Conservation (phyloP, 2,888 invertebrate species). For the Diloba caeruleocephala region DNA sequence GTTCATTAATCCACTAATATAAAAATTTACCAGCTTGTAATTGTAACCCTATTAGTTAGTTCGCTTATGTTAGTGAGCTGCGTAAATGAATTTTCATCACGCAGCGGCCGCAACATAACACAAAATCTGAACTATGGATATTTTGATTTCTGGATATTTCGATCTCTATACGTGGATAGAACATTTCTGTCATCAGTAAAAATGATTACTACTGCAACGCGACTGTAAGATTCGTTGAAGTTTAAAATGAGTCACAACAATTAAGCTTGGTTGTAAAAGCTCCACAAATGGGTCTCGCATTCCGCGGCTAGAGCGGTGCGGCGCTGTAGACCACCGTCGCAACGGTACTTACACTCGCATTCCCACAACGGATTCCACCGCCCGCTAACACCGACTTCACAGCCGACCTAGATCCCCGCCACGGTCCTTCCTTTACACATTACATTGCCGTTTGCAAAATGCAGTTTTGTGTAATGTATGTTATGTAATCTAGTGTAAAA, state of each 20-base stretch:
- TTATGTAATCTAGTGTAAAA: too few species aligned
- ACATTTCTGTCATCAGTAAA: neutral
- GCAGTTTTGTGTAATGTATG: constrained; percentile 36
- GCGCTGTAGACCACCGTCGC: constrained; percentile 69
- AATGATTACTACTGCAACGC: constrained; percentile 7
- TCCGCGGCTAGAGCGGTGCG: constrained; percentile 71
- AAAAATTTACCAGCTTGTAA: too few species aligned
- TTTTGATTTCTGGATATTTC: too few species aligned
- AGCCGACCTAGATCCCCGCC: constrained; percentile 78
- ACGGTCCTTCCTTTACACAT: constrained; percentile 45
- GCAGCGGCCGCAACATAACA: too few species aligned
- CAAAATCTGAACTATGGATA: too few species aligned
- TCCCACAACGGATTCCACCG: constrained; percentile 85
- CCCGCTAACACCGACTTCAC: constrained; percentile 60
- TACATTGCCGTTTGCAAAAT: constrained; percentile 36
- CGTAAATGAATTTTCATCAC: too few species aligned
- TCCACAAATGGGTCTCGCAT: constrained; percentile 86
- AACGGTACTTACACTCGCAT: constrained; percentile 87
- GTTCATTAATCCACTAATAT: too few species aligned
- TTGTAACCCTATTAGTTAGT: too few species aligned
- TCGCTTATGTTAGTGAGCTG: too few species aligned
- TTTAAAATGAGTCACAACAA: constrained; percentile 78
- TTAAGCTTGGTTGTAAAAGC: constrained; percentile 69
- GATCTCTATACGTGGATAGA: too few species aligned
- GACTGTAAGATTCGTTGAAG: constrained; percentile 61